phyloP scores from a whole-genome alignment of 2,888 invertebrate genomes.

The Pasiphila rectangulata region DNA sequence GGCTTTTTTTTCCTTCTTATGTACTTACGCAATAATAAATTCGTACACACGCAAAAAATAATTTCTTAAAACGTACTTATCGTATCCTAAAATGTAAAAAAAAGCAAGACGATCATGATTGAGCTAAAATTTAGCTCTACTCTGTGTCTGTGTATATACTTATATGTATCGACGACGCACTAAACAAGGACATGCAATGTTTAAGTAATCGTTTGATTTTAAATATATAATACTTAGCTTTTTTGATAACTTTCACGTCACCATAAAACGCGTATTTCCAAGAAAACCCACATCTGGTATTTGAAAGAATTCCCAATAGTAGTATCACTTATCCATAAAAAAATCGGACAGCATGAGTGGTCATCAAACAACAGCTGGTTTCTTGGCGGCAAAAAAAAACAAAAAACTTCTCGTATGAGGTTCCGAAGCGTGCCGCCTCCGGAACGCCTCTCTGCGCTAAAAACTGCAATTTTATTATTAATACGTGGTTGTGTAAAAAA shows the following conservation, averaged over 20 bases:
- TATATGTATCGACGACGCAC: too few relatives aligned
- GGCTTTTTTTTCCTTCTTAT: too few relatives aligned
- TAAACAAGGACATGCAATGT: too few relatives aligned
- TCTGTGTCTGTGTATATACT: too few relatives aligned
- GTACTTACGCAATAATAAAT: too few relatives aligned
- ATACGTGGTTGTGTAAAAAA: constrained; percentile 34
- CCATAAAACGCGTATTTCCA: constrained; percentile 2
- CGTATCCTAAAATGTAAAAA: too few relatives aligned
- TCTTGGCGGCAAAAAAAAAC: constrained; percentile 41
- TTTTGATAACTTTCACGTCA: background rate
- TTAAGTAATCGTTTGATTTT: too few relatives aligned
- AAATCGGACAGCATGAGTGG: constrained; percentile 65
- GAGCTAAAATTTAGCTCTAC: too few relatives aligned
- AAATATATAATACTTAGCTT: too few relatives aligned
- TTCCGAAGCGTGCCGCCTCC: constrained; percentile 70
- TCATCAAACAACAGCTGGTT: constrained; percentile 74
- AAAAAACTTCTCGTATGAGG: constrained; percentile 58
- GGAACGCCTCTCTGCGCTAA: constrained; percentile 60
- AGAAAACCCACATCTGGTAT: constrained; percentile 23
- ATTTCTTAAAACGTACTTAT: too few relatives aligned
- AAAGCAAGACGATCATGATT: too few relatives aligned
- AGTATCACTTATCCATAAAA: constrained; percentile 63
- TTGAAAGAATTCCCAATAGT: constrained; percentile 53
- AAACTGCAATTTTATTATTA: constrained; percentile 57
- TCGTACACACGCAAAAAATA: too few relatives aligned